Conservation (phyloP, 2,113 vertebrate species). For the Falcunculus frontatus region DNA sequence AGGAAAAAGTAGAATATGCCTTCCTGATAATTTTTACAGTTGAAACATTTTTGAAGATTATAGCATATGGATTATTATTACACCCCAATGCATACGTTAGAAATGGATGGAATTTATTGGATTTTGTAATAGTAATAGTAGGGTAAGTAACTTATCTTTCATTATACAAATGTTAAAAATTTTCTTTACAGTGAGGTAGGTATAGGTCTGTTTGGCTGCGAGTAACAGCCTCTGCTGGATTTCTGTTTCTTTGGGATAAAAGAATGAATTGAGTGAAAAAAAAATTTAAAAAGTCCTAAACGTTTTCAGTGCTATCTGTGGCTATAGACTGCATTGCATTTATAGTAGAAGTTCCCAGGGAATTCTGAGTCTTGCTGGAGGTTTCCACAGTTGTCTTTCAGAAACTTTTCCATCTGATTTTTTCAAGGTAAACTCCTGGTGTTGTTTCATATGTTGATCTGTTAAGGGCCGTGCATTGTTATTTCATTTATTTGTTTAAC, state of each 20-base stretch:
- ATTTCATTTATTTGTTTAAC: background rate
- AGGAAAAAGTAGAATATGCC: slow-evolving; percentile 99
- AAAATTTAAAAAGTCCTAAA: background rate
- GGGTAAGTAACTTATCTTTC: slow-evolving; percentile 82
- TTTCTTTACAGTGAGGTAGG: background rate
- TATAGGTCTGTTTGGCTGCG: background rate
- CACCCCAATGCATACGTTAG: slow-evolving; percentile 97
- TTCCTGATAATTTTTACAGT: slow-evolving; percentile 99
- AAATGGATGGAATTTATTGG: slow-evolving; percentile 99
- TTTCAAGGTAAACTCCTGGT: background rate
- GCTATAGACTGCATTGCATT: background rate
- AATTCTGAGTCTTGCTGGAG: background rate
- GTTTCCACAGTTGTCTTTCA: background rate
- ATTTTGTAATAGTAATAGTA: slow-evolving; percentile 99
- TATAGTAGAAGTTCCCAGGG: background rate
- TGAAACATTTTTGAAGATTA: slow-evolving; percentile 99
- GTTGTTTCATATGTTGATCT: background rate
- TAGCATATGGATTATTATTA: slow-evolving; percentile 97
- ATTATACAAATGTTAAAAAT: background rate
- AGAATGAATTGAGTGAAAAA: background rate
- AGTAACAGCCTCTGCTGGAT: background rate
- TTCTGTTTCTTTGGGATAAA: background rate
- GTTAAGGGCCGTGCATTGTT: background rate
- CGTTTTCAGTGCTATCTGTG: background rate
- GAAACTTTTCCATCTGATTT: background rate